A percentile compares a stretch with the other conserved stretches of the same genome.
Conservation (phyloP, 64 coral and sea anemone species). For the Catalaphyllia jardinei region DNA sequence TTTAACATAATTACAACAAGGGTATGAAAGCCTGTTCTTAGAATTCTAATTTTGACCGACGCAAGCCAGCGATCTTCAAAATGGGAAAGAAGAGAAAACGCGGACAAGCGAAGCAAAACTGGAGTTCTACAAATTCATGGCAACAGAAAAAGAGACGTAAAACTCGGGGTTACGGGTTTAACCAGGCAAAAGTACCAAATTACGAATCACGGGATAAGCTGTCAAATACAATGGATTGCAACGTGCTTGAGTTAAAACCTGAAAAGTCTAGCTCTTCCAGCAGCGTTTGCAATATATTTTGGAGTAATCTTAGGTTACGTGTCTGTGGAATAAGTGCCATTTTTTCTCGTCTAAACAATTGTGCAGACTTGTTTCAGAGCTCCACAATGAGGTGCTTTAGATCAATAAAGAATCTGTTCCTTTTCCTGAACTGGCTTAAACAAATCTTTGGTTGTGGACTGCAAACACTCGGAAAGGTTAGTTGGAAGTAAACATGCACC, state of each 20-base stretch:
- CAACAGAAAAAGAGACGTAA: conserved; percentile 25
- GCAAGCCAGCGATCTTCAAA: no score
- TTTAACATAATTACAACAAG: no score
- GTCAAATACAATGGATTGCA: neutral
- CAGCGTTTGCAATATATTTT: neutral
- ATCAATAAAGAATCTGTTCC: neutral
- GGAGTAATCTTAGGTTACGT: neutral
- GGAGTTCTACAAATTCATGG: neutral
- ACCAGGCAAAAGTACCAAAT: neutral
- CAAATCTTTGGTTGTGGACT: conserved; percentile 29
- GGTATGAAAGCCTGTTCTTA: no score
- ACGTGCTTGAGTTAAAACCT: neutral
- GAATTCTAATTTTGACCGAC: no score
- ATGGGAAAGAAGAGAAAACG: conserved; percentile 29
- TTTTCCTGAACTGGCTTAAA: conserved; percentile 22
- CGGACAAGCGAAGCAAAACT: conserved; percentile 1
- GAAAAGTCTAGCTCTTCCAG: neutral
- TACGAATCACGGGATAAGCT: neutral
- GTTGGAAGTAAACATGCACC: neutral
- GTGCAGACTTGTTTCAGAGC: neutral
- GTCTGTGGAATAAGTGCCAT: neutral
- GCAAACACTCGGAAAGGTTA: conserved; percentile 23
- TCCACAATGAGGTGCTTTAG: neutral
- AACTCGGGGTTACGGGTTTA: conserved; percentile 1
- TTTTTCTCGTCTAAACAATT: neutral